phyloP scores from a whole-genome alignment of 2,113 vertebrate species.

The Acanthochromis polyacanthus region DNA sequence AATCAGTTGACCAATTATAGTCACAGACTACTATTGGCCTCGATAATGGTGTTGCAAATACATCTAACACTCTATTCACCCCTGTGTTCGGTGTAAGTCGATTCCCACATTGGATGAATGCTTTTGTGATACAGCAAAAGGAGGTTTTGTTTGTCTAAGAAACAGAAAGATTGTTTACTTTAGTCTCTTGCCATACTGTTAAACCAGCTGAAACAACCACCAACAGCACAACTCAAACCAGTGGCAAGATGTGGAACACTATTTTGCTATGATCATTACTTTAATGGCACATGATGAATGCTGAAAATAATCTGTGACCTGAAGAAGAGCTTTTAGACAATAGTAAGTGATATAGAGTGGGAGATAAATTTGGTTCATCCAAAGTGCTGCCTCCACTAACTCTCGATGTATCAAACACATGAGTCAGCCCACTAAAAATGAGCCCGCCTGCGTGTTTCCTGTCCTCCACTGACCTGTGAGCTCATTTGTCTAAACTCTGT shows the following conservation, averaged over 20 bases:
- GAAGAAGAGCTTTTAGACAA: background rate
- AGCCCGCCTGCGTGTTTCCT: slow-evolving; percentile 35
- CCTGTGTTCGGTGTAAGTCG: too few species aligned
- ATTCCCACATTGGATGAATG: too few species aligned
- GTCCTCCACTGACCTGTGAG: slow-evolving; percentile 68
- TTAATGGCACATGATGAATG: background rate
- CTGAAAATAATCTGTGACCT: background rate
- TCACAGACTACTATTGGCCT: background rate
- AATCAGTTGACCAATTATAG: background rate
- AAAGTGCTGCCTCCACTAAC: slow-evolving; percentile 16
- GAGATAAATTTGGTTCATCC: background rate
- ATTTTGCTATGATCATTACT: background rate
- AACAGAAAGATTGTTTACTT: background rate
- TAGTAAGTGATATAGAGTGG: background rate
- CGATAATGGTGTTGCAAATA: background rate
- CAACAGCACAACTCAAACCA: slow-evolving; percentile 14
- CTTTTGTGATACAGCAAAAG: too few species aligned
- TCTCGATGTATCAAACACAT: slow-evolving; percentile 48
- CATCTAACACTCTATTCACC: too few species aligned
- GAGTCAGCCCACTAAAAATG: slow-evolving; percentile 55
- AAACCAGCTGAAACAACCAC: slow-evolving; percentile 17
- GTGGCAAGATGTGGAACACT: background rate
- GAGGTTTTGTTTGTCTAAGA: too few species aligned
- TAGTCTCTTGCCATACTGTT: slow-evolving; percentile 14
- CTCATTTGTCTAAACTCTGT: slow-evolving; percentile 37